Percentiles rank a stretch among this genome's conserved stretches.
Conservation (phyloP, 2,797 vertebrate species). For the Schizopygopsis pylzovi region DNA sequence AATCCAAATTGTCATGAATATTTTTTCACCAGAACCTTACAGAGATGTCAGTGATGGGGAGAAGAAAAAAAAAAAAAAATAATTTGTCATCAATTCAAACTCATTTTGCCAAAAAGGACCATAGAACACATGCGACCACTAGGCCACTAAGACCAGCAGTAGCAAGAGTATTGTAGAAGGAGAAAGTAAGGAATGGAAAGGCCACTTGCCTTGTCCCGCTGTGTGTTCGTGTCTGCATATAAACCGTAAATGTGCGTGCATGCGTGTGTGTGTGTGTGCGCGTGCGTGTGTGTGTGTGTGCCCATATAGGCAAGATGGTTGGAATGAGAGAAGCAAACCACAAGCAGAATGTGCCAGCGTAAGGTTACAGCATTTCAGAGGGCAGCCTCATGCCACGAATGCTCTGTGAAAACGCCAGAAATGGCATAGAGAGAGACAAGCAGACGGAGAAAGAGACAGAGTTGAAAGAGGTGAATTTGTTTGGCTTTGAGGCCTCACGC, state of each 20-base stretch:
- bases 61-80: background rate
- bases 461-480: conserved; percentile 26
- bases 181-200: conserved; percentile 32
- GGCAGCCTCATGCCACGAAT: conserved; percentile 52
- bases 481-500: conserved; percentile 13
- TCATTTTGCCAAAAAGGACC: background rate
- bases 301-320: conserved; percentile 22
- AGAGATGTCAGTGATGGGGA: too few species aligned
- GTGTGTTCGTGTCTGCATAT: conserved; percentile 40
- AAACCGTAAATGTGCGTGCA: conserved; percentile 28
- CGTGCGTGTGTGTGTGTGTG: conserved; percentile 52
- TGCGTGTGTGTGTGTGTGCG: conserved; percentile 30
- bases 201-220: conserved; percentile 27
- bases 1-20: background rate
- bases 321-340: conserved; percentile 56
- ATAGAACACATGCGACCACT: background rate
- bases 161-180: background rate
- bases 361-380: conserved; percentile 65
- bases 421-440: conserved; percentile 45
- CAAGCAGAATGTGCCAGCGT: conserved; percentile 67
- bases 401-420: conserved; percentile 40
- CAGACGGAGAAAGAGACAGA: conserved; percentile 38
- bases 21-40: background rate
- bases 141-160: background rate
- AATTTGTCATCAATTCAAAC: background rate